Conservation (phyloP, 2,113 vertebrate species). For the Lepus europaeus region DNA sequence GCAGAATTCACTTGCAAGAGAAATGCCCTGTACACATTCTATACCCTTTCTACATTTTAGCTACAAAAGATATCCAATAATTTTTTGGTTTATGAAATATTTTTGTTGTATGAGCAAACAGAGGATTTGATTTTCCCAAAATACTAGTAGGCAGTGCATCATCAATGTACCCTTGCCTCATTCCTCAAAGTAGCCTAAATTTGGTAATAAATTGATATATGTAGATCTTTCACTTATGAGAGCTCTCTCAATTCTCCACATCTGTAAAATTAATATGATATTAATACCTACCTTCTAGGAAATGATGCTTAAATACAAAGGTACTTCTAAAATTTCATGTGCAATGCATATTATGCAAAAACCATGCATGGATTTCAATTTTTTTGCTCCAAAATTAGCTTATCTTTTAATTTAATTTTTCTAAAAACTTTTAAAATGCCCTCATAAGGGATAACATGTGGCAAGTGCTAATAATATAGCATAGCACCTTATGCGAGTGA, state of each 20-base stretch:
- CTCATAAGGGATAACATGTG: background rate
- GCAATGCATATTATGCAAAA: too few species aligned
- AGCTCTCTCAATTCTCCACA: background rate
- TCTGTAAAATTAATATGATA: background rate
- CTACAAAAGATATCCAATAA: background rate
- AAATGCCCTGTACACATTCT: background rate
- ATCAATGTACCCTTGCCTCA: background rate
- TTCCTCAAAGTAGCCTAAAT: background rate
- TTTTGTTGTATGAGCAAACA: slow-evolving; percentile 18
- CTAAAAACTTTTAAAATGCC: too few species aligned
- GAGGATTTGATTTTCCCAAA: background rate
- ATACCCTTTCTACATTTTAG: background rate
- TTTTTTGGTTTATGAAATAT: background rate
- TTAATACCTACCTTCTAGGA: background rate
- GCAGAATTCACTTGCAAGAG: background rate
- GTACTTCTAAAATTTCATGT: too few species aligned
- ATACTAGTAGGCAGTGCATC: background rate
- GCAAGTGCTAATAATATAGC: background rate
- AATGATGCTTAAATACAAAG: background rate
- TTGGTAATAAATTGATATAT: background rate
- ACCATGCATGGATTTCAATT: too few species aligned
- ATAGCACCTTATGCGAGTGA: background rate
- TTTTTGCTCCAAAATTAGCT: too few species aligned
- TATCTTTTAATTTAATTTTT: too few species aligned
- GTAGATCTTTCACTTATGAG: background rate